Evolutionary conservation across 2,888 invertebrate species (phyloP).

Genomic region (Thymelicus sylvestris): DNA sequence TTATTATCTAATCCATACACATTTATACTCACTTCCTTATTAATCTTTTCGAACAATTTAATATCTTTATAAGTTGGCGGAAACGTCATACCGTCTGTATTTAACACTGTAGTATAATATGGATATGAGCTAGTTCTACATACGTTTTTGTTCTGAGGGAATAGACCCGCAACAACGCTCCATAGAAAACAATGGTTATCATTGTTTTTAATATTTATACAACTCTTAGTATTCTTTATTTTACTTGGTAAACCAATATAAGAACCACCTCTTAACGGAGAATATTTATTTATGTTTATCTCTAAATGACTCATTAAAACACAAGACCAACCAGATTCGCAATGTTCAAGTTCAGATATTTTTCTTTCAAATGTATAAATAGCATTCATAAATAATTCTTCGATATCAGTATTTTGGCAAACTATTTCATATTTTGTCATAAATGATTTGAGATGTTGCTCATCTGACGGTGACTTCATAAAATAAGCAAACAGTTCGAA

Average conservation of each 20-base stretch:
- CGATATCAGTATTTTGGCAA: too few relatives aligned
- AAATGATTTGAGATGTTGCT: slow-evolving; percentile 37
- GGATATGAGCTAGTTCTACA: slow-evolving; percentile 40
- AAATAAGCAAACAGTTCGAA: slow-evolving; percentile 36
- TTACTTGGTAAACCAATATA: slow-evolving; percentile 27
- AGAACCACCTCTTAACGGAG: slow-evolving; percentile 18
- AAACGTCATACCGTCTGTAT: slow-evolving; percentile 37
- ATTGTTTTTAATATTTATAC: slow-evolving; percentile 37
- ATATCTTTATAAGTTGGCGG: slow-evolving; percentile 40
- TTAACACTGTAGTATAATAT: slow-evolving; percentile 31
- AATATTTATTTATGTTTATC: slow-evolving; percentile 39
- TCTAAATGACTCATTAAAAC: slow-evolving; percentile 27
- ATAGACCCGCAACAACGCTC: slow-evolving; percentile 34
- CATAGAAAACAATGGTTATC: slow-evolving; percentile 38
- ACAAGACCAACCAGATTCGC: slow-evolving; percentile 40
- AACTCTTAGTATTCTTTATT: slow-evolving; percentile 34
- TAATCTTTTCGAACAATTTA: slow-evolving; percentile 37
- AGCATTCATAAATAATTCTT: too few relatives aligned
- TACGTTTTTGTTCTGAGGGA: slow-evolving; percentile 34
- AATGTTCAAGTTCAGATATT: slow-evolving; percentile 32
- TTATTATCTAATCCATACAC: slow-evolving; percentile 40
- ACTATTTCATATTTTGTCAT: slow-evolving; percentile 25
- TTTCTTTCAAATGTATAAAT: slow-evolving; percentile 21
- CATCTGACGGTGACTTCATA: slow-evolving; percentile 17
- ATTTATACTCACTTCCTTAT: slow-evolving; percentile 37